Evolutionary conservation across 2,113 vertebrate species (phyloP).

Genomic region (Pedionomus torquatus): DNA sequence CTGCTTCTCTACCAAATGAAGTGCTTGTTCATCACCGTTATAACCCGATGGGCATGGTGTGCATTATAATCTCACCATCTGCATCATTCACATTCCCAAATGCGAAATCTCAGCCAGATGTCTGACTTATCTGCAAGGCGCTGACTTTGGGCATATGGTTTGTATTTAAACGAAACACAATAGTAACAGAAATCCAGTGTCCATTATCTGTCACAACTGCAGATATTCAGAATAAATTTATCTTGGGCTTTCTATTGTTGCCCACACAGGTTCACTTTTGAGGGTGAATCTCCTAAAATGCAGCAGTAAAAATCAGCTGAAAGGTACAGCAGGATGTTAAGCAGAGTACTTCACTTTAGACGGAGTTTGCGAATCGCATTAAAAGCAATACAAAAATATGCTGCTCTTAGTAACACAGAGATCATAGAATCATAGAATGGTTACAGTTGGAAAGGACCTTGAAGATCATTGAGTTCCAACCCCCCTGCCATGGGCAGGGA

Average conservation of each 20-base stretch:
- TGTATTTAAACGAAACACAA: conserved; percentile 61
- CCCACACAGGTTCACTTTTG: not conserved
- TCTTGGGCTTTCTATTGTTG: conserved; percentile 2
- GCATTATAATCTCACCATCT: conserved; percentile 38
- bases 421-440: not conserved
- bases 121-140: conserved; percentile 44
- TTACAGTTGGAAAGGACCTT: too few relatives aligned
- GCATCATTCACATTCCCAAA: conserved; percentile 52
- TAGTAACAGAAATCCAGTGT: conserved; percentile 24
- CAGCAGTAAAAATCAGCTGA: not conserved
- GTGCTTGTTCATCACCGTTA: conserved; percentile 3
- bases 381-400: not conserved
- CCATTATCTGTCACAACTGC: conserved; percentile 24
- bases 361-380: not conserved
- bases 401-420: not conserved
- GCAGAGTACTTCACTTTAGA: not conserved
- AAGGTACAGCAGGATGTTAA: not conserved
- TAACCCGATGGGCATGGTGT: not conserved
- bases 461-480: too few relatives aligned
- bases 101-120: conserved; percentile 41
- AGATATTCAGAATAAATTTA: conserved; percentile 40
- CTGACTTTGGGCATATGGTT: conserved; percentile 48
- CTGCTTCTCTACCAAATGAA: conserved; percentile 12
- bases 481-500: too few relatives aligned
- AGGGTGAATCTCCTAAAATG: not conserved